Evolutionary conservation across 2,113 vertebrate species (phyloP), one percentile per base, ranked within the genome.

Genomic region (Entosphenus tridentatus): DNA sequence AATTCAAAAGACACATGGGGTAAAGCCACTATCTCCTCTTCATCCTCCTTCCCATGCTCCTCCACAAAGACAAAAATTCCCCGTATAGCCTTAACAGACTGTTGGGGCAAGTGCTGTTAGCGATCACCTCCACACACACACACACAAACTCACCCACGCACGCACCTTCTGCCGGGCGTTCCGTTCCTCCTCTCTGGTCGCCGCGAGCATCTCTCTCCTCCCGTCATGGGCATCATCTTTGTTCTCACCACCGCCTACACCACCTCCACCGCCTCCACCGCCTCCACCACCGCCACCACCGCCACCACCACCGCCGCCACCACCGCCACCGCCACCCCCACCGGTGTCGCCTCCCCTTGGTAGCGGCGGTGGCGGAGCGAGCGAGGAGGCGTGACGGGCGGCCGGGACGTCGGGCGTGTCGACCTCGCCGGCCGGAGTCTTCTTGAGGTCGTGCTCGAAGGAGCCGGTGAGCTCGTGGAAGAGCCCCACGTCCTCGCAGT

Each of bases 371-470:
- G 13, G 58, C 58, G 13, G 58, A 17, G 58, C 18, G 3, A 8
- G 21, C 9, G 62, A 65, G 21, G 21, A 11, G 62, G 21, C 11
- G 8, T 16, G 21, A 2, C 21, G 21, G n/a, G 62, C 8, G 9
- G 8, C 62, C 11, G 62, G 62, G 21, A 21, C 21, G n/a, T 65
- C 8, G 10, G 62, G 21, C 62, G 21, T 21, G 21, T 21, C 62
- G n/a, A 16, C 62, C 21, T 65, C n/a, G n/a, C 62, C 88, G 79
- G 96, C 93, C 12, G 87, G 80, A 67, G 82, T 86, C 77, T 95
- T 96, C 84, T 98, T 98, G 81, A 98, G 96, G 78, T 96, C 93
- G 79, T 93, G 88, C 79, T 96, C 93, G 76, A 96, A 98, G 17
- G 93, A 90, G 85, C 93, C 96, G 71, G 90, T 83, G 67, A 96